Evolutionary conservation across 2,888 invertebrate genomes (phyloP).

Genomic region (Synergus laeviventris): DNA sequence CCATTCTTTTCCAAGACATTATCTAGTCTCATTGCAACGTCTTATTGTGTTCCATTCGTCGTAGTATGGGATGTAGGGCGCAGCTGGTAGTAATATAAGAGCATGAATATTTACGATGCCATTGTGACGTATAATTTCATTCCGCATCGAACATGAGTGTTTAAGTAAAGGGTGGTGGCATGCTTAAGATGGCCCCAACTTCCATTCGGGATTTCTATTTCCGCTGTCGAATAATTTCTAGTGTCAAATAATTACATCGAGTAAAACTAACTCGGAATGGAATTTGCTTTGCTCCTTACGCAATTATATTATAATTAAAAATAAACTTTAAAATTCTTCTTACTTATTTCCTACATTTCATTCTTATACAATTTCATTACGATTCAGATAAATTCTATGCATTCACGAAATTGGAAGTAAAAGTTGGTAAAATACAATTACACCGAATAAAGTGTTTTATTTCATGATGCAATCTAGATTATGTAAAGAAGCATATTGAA

Average conservation of each 20-base stretch:
- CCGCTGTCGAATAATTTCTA: not conserved
- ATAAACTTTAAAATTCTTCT: not conserved
- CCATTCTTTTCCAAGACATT: not conserved
- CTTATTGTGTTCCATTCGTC: constrained; percentile 27
- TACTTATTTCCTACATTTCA: not conserved
- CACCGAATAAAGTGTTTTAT: not conserved
- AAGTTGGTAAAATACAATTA: not conserved
- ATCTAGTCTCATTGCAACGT: constrained; percentile 23
- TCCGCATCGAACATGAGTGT: not conserved
- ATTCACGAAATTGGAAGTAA: constrained; percentile 2
- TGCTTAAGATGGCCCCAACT: not conserved
- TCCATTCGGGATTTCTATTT: constrained; percentile 23
- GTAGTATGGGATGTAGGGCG: constrained; percentile 39
- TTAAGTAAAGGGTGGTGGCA: constrained; percentile 13
- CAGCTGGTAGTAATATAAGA: constrained; percentile 38
- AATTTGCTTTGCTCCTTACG: not conserved
- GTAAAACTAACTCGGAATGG: not conserved
- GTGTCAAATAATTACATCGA: not conserved
- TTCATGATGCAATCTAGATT: not conserved
- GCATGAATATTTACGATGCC: constrained; percentile 46
- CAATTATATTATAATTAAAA: not conserved
- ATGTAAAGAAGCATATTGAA: not conserved
- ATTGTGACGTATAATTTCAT: constrained; percentile 43
- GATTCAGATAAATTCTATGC: not conserved
- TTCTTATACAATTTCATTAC: constrained; percentile 1